Percentiles rank a stretch among this genome's conserved stretches.
Evolutionary conservation across 2,797 vertebrate genomes (phyloP).

Genomic region (Loriculus beryllinus): DNA sequence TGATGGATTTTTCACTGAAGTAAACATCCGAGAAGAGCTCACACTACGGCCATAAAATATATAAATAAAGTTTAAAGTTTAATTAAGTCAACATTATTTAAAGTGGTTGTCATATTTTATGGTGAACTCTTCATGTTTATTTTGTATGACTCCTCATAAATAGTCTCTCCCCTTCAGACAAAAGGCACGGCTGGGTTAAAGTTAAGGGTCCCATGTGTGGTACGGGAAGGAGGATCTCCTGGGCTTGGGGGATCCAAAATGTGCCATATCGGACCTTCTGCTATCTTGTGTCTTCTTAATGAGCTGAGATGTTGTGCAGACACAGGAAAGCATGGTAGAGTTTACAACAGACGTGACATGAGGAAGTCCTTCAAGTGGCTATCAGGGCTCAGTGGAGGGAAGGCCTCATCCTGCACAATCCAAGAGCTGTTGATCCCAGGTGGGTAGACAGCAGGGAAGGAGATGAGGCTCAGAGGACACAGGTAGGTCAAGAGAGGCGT

Average conservation of each 20-base stretch:
- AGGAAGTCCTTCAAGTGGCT: conserved; percentile 45
- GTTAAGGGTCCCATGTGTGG: conserved; percentile 55
- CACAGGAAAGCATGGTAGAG: conserved; percentile 64
- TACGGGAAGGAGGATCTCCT: conserved; percentile 43
- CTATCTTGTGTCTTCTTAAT: conserved; percentile 71
- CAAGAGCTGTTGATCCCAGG: neutral
- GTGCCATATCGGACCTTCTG: conserved; percentile 41
- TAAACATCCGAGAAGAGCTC: conserved; percentile 85
- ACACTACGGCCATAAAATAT: conserved; percentile 81
- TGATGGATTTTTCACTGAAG: conserved; percentile 84
- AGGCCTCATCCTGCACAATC: neutral
- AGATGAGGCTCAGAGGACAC: neutral
- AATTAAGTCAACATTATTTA: conserved; percentile 85
- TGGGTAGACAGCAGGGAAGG: neutral
- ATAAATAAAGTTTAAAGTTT: conserved; percentile 86
- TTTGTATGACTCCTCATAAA: conserved; percentile 81
- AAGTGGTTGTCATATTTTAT: conserved; percentile 84
- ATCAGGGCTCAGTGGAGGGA: neutral
- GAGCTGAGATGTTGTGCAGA: conserved; percentile 70
- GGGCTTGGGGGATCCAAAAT: neutral
- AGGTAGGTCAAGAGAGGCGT: neutral
- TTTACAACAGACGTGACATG: conserved; percentile 51
- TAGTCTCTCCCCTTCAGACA: conserved; percentile 76
- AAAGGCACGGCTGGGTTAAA: conserved; percentile 73
- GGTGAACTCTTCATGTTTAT: conserved; percentile 79